Evolutionary conservation across 2,113 vertebrate genomes (phyloP), one percentile per base, ranked within the genome.

Genomic region (Percopsis transmontana): DNA sequence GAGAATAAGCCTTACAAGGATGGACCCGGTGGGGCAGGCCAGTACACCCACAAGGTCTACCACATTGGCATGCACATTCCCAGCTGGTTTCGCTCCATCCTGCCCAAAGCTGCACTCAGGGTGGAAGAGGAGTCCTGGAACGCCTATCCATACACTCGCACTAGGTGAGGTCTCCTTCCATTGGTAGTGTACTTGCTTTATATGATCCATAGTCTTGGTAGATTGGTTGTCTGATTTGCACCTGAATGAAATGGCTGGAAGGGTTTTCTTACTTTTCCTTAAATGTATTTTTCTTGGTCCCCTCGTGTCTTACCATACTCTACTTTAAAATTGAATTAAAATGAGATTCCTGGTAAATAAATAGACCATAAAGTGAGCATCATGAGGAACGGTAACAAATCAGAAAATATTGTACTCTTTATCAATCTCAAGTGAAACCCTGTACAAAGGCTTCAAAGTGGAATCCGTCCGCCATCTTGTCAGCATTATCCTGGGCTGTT

Each of bases 11-110:
- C 97, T 0, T 98, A 98, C 86, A 93, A 90, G 0, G 96, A 98
- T 5, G 97, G 97, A 5, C 97, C 96, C 0, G 97, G 96, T 0
- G 97, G 97, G 58, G 89, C 87, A 0, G 97, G 97, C 56, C 97
- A 98, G 88, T 98, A 97, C 85, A 98, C 97, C 0, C 96, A 96
- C 88, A 98, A 98, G 81, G 96, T 98, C 64, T 98, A 98, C 81
- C 97, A 98, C 74, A 97, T 98, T 57, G 97, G 97, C 67, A 97
- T 96, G 96, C 97, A 98, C 88, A 98, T 98, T 76, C 97, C 97
- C 68, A 92, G 96, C 89, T 98, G 97, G 97, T 98, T 98, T 87
- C 95, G 96, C 71, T 95, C 97, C 47, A 97, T 98, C 2, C 76
- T 98, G 89, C 97, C 97, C 85, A 98, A 98, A 89, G 97, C 97